Evolutionary conservation across 2,888 invertebrate genomes (phyloP).

Genomic region (Tromatobia lineatoria): DNA sequence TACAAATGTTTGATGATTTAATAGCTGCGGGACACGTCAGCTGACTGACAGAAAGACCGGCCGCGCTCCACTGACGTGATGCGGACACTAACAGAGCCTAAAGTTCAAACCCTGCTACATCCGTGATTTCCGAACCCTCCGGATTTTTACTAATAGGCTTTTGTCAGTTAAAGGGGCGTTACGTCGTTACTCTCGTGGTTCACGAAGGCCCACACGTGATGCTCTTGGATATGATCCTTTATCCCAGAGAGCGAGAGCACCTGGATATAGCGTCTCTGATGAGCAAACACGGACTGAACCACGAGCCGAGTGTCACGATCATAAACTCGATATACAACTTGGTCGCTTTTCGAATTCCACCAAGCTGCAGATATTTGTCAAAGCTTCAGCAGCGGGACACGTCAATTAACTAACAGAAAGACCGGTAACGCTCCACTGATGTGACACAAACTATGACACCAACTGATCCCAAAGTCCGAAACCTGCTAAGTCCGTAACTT

Average conservation of each 20-base stretch:
- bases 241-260: no score
- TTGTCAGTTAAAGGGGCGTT: not conserved
- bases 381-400: no score
- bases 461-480: not conserved
- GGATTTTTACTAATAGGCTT: slow-evolving; percentile 11
- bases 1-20: not conserved
- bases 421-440: not conserved
- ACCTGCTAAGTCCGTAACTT: not conserved
- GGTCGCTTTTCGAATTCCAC: no score
- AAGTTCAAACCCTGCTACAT: not conserved
- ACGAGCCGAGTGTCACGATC: no score
- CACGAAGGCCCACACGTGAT: no score
- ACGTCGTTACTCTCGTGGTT: slow-evolving; percentile 11
- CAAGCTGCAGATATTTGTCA: no score
- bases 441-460: not conserved
- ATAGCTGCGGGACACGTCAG: not conserved
- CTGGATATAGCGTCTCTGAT: no score
- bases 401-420: not conserved
- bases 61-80: not conserved
- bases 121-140: not conserved
- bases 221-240: no score
- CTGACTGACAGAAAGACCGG: slow-evolving; percentile 12
- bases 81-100: not conserved
- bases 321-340: no score
- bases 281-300: no score